These are phyloP conservation scores for Stenopsyche tienmushanensis DNA, from an alignment of 1,140 invertebrate species.

Conservation along the genomic window DNA sequence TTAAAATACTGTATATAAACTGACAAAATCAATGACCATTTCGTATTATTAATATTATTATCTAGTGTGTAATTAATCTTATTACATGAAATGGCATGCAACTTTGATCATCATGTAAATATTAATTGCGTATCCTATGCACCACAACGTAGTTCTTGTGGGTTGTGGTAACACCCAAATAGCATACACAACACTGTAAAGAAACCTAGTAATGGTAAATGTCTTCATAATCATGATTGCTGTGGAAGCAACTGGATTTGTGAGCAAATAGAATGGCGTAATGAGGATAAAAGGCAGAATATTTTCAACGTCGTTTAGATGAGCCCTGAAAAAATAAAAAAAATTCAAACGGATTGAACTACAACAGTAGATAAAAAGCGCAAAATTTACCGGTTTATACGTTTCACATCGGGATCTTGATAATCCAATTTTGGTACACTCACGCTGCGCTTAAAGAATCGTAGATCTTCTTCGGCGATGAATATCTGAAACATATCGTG, in stretches of 20 bases:
- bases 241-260: constrained; percentile 51
- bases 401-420: background rate
- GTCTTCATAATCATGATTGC: constrained; percentile 62
- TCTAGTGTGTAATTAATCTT: too few relatives aligned
- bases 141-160: constrained; percentile 56
- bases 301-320: constrained; percentile 68
- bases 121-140: constrained; percentile 46
- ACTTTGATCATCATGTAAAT: constrained; percentile 50
- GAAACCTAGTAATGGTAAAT: constrained; percentile 59
- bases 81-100: constrained; percentile 37
- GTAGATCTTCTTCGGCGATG: background rate
- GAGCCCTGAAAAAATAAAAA: constrained; percentile 52
- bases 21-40: too few relatives aligned
- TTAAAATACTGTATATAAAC: too few relatives aligned
- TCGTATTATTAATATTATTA: too few relatives aligned
- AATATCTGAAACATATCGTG: background rate
- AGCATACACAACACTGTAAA: constrained; percentile 68
- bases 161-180: constrained; percentile 61
- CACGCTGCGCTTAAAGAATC: too few relatives aligned
- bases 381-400: background rate
- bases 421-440: too few relatives aligned
- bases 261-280: constrained; percentile 57
- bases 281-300: constrained; percentile 47
- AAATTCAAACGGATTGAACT: background rate
- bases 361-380: background rate